phyloP scores from a whole-genome alignment of 1,140 invertebrate genomes.

The Scaptomyza pallida region DNA sequence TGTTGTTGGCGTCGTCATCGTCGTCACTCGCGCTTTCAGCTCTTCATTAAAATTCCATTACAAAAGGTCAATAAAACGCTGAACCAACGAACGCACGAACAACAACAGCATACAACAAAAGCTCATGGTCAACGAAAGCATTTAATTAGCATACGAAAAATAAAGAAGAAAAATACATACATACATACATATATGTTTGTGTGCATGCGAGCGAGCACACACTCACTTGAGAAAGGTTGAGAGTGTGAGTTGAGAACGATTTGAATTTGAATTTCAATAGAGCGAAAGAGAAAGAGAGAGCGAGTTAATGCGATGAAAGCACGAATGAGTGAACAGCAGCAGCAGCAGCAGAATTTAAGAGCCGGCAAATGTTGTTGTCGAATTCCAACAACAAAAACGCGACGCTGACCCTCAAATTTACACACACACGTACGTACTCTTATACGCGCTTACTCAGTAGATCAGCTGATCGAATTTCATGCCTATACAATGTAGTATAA shows the following conservation, averaged over 20 bases:
- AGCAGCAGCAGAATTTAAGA: slow-evolving; percentile 25
- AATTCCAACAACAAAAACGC: slow-evolving; percentile 32
- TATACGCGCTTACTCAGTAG: slow-evolving; percentile 8
- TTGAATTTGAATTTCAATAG: slow-evolving; percentile 73
- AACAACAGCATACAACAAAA: slow-evolving; percentile 37
- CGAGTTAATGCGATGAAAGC: slow-evolving; percentile 31
- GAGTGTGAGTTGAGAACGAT: slow-evolving; percentile 46
- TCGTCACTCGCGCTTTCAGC: slow-evolving; percentile 48
- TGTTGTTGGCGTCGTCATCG: neutral
- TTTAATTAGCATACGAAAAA: slow-evolving; percentile 73
- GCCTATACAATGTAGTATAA: slow-evolving; percentile 47
- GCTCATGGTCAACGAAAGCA: slow-evolving; percentile 80
- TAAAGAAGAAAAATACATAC: slow-evolving; percentile 38
- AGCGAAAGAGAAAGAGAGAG: slow-evolving; percentile 12
- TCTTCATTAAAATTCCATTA: slow-evolving; percentile 55
- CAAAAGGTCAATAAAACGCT: slow-evolving; percentile 73
- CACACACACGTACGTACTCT: slow-evolving; percentile 9
- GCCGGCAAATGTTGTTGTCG: slow-evolving; percentile 42
- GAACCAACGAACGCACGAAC: slow-evolving; percentile 33
- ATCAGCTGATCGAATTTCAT: slow-evolving; percentile 80
- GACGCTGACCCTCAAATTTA: slow-evolving; percentile 56
- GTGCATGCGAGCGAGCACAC: neutral
- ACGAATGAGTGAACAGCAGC: slow-evolving; percentile 27
- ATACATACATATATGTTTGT: slow-evolving; percentile 26
- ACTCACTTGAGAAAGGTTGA: slow-evolving; percentile 57